Evolutionary conservation across 2,888 invertebrate genomes (phyloP).

Genomic region (Philaethria dido): DNA sequence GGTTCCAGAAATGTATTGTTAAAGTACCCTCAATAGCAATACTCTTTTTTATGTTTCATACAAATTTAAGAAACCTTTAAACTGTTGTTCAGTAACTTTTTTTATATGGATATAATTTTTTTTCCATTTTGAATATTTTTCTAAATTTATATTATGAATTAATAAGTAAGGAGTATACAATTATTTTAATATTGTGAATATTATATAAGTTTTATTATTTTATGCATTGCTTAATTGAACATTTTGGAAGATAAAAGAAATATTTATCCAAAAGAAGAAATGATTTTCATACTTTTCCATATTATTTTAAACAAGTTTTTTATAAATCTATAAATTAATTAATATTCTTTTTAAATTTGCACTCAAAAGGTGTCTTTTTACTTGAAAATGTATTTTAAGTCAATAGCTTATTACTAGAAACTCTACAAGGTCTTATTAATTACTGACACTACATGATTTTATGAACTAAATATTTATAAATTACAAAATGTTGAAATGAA

Average conservation of each 20-base stretch:
- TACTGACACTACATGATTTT: background rate
- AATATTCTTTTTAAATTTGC: background rate
- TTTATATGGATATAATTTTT: too few relatives aligned
- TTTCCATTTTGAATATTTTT: too few relatives aligned
- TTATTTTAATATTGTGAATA: too few relatives aligned
- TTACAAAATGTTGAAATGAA: background rate
- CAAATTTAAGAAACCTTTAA: background rate
- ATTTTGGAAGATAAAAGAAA: too few relatives aligned
- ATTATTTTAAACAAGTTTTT: too few relatives aligned
- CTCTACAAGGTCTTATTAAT: background rate
- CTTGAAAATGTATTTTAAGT: conserved; percentile 1
- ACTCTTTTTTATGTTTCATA: background rate
- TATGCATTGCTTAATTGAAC: too few relatives aligned
- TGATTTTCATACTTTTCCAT: too few relatives aligned
- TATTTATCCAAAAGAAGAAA: too few relatives aligned
- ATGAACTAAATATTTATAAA: background rate
- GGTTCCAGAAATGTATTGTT: conserved; percentile 1
- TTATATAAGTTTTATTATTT: too few relatives aligned
- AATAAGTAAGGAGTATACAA: too few relatives aligned
- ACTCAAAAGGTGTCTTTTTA: background rate
- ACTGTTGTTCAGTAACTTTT: background rate
- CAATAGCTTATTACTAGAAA: background rate
- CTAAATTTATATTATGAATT: too few relatives aligned
- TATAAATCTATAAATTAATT: background rate
- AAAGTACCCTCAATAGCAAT: background rate